Evolutionary conservation across 2,797 vertebrate genomes (phyloP).

Genomic region (Hydrophis major): DNA sequence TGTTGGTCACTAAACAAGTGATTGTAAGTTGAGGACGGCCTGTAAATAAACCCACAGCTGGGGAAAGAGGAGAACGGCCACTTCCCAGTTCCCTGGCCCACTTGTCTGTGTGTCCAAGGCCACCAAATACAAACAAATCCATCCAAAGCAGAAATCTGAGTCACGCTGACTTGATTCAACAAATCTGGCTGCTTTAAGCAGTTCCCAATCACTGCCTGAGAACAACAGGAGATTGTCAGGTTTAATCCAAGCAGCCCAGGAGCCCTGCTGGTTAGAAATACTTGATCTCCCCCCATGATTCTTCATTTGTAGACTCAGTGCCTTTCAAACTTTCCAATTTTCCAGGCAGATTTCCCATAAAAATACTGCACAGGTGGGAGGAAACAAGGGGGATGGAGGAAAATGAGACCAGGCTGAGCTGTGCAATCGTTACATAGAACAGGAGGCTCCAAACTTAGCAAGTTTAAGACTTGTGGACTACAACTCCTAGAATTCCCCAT

Average conservation of each 20-base stretch:
- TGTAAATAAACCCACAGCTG: neutral
- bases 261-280: conserved; percentile 4
- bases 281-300: too few relatives aligned
- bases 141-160: neutral
- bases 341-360: neutral
- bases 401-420: neutral
- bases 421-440: neutral
- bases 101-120: neutral
- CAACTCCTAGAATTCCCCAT: too few relatives aligned
- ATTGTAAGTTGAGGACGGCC: neutral
- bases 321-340: neutral
- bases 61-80: too few relatives aligned
- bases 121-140: neutral
- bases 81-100: neutral
- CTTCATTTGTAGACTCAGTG: neutral
- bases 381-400: fast-evolving
- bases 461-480: neutral
- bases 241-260: conserved; percentile 37
- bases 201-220: neutral
- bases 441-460: neutral
- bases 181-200: conserved; percentile 30
- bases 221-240: conserved; percentile 61
- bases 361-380: neutral
- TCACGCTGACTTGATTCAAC: conserved; percentile 59
- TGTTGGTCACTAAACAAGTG: neutral